Evolutionary conservation across 64 coral and sea anemone genomes (phyloP), one percentile per base, ranked within the genome.

Genomic region (Actinia tenebrosa): DNA sequence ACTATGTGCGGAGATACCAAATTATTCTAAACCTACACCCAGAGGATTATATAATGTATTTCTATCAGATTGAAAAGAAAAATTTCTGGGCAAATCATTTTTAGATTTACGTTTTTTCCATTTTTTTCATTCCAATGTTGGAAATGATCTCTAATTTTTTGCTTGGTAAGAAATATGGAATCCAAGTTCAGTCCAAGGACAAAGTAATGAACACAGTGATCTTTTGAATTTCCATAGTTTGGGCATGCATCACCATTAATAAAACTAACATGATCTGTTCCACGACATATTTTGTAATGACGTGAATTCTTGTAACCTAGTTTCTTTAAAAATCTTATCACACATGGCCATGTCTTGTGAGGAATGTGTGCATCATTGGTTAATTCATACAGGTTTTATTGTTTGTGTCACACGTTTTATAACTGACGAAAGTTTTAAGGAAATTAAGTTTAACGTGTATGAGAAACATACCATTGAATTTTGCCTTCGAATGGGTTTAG

Each of bases 141-240:
- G 6, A 95, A 44, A 88, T 95, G 90, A 26, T 88, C 68, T 56
- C 87, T 52, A 16, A 62, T 82, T 44, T 27, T 89, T 75, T 83
- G 16, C 17, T 59, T 10, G 27, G 79, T 61, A 18, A 92, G 47
- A 45, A 92, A 95, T 27, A 89, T 89, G 0, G 66, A 64, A 52
- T 95, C 87, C 2, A 92, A 56, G 52, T 92, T 87, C 10, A 95
- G 30, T 7, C 89, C 89, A 53, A 95, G 77, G 15, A 86, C 86
- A 89, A 68, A 95, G 81, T 95, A 92, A 75, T 92, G 19, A 5
- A 3, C 22, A 9, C 63, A 66, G 4, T 23, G 4, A 8, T 66
- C 20, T 22, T n/a, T 66, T 22, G 5, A 9, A 1, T 10, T 79
- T 4, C 17, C 30, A 45, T 37, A 79, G 19, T 42, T 44, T 11